Evolutionary conservation across 2,797 vertebrate genomes (phyloP), one percentile per base, ranked within the genome.

Genomic region (Carapus acus): DNA sequence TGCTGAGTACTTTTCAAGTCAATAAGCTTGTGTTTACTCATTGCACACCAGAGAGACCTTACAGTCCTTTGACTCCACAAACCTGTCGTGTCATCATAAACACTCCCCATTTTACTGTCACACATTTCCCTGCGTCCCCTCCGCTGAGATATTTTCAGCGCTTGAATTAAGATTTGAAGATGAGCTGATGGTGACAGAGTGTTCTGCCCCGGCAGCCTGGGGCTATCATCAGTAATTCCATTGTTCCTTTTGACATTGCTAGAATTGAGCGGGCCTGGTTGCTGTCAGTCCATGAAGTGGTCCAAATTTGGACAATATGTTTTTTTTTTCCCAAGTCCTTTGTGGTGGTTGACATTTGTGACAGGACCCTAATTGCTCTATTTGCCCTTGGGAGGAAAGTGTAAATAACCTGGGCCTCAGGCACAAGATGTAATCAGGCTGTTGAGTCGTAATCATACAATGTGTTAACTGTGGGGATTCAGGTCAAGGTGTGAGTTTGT

Each of bases 21-120:
- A 70, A 65, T 67, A 76, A 75, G 58, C 62, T 58, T 1, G 38
- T 69, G 74, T 79, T 84, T 77, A 57, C 60, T 71, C 67, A 45
- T 51, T 39, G 37, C 38, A 18, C 54, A 61, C 50, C 27, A 39
- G 51, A 54, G 40, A 60, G 49, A 29, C 47, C 24, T 61, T 54
- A 12, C 40, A 70, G 63, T 55, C 52, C 54, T 36, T 45, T 11
- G 12, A 41, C 58, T 69, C 45, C 33, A 53, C 57, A 64, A 67
- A 68, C 44, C 41, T 68, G 65, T 74, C 62, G 69, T 66, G 71
- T 74, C 52, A 56, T 67, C 54, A 62, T 45, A 65, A 46, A 58
- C 34, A 36, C 53, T 16, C 38, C 38, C 37, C 33, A 56, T 78
- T 78, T 75, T 54, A 39, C 58, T 69, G 67, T 43, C 49, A 82